Conservation (phyloP, 2,888 invertebrate species). For the Stramonita haemastoma region DNA sequence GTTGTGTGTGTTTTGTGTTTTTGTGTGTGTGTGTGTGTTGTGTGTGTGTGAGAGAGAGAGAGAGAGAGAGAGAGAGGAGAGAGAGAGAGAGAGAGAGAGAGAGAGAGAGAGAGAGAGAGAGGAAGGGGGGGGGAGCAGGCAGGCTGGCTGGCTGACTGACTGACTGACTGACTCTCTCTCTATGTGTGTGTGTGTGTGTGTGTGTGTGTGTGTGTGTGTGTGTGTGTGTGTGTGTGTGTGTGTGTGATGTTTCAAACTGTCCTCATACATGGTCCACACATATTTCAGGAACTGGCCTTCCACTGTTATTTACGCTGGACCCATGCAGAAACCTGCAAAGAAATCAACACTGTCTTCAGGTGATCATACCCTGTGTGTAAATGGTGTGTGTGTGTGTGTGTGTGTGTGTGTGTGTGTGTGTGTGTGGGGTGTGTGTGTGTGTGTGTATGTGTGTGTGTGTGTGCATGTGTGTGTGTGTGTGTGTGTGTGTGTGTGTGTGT, state of each 20-base stretch:
- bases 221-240: background rate
- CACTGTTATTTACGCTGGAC: conserved; percentile 54
- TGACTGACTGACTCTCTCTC: too few species aligned
- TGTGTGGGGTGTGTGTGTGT: too few species aligned
- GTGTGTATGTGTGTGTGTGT: background rate
- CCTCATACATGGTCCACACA: background rate
- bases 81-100: too few species aligned
- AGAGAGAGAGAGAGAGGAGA: too few species aligned
- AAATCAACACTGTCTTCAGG: conserved; percentile 53
- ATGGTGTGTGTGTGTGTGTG: background rate
- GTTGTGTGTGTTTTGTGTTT: background rate
- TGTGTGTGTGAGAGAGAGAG: background rate
- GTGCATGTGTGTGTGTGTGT: background rate
- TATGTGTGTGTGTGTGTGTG: background rate
- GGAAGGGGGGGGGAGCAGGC: too few species aligned
- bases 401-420: background rate
- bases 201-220: background rate
- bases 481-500: background rate
- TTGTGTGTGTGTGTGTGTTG: background rate
- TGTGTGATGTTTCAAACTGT: background rate
- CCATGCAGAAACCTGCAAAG: conserved; percentile 50
- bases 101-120: too few species aligned
- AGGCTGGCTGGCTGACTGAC: too few species aligned
- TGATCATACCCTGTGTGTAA: too few species aligned
- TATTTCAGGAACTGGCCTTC: conserved; percentile 52